Evolutionary conservation across 1,140 invertebrate species (phyloP).

Genomic region (Trissolcus basalis): DNA sequence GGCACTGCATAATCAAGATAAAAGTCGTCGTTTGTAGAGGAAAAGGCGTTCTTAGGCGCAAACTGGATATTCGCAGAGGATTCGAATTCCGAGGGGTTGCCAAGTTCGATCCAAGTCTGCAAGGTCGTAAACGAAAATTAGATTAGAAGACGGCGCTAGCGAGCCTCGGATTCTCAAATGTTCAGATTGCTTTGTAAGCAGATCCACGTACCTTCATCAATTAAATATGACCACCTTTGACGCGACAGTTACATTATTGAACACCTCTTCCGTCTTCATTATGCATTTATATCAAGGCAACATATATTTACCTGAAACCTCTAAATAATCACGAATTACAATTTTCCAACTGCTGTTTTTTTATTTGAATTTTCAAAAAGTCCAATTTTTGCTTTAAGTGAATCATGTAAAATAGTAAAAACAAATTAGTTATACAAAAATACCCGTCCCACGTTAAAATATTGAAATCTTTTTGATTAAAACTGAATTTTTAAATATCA

Average conservation of each 20-base stretch:
- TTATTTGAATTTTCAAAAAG: no score
- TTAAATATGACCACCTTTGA: conserved; percentile 60
- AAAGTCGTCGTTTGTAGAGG: conserved; percentile 61
- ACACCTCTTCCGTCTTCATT: conserved; percentile 12
- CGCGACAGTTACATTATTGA: conserved; percentile 59
- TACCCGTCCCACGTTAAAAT: no score
- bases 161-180: conserved; percentile 61
- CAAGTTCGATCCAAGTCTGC: conserved; percentile 66
- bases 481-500: no score
- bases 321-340: no score
- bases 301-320: background rate
- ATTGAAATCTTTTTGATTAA: no score
- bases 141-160: conserved; percentile 61
- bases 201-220: conserved; percentile 61
- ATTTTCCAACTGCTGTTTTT: background rate
- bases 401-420: no score
- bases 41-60: conserved; percentile 24
- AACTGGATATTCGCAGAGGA: conserved; percentile 10
- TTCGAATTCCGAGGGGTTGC: conserved; percentile 54
- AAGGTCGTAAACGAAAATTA: conserved; percentile 68
- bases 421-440: no score
- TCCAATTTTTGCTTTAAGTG: no score
- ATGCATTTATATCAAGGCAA: background rate
- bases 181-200: conserved; percentile 70
- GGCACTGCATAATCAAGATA: conserved; percentile 70